Conservation (phyloP, 2,113 vertebrate species). For the Plotosus lineatus region DNA sequence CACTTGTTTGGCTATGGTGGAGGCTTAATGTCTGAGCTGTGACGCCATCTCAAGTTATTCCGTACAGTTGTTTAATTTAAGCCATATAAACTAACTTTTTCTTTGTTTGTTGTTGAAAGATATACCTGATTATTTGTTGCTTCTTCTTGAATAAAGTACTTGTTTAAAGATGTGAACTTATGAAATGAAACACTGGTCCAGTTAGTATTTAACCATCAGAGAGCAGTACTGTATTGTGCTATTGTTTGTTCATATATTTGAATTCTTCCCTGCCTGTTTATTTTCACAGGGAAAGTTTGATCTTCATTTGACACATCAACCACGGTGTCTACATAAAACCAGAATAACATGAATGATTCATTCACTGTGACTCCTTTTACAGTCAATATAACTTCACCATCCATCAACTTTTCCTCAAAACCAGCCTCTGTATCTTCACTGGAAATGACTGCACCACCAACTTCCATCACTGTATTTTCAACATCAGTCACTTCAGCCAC, state of each 20-base stretch:
- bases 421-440: background rate
- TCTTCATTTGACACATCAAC: constrained; percentile 3
- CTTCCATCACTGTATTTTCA: background rate
- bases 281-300: constrained; percentile 39
- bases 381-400: background rate
- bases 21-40: constrained; percentile 38
- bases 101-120: background rate
- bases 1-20: constrained; percentile 60
- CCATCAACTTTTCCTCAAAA: background rate
- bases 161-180: background rate
- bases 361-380: background rate
- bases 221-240: constrained; percentile 28
- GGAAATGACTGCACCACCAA: background rate
- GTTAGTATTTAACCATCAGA: constrained; percentile 49
- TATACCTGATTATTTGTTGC: background rate
- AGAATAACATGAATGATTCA: constrained; percentile 5
- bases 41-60: background rate
- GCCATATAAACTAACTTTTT: background rate
- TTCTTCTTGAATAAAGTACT: background rate
- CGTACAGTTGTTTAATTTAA: background rate
- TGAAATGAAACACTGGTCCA: background rate
- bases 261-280: background rate
- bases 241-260: background rate
- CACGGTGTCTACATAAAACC: constrained; percentile 37
- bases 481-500: background rate